Evolutionary conservation across 2,113 vertebrate species (phyloP).

Genomic region (Hiodon alosoides): DNA sequence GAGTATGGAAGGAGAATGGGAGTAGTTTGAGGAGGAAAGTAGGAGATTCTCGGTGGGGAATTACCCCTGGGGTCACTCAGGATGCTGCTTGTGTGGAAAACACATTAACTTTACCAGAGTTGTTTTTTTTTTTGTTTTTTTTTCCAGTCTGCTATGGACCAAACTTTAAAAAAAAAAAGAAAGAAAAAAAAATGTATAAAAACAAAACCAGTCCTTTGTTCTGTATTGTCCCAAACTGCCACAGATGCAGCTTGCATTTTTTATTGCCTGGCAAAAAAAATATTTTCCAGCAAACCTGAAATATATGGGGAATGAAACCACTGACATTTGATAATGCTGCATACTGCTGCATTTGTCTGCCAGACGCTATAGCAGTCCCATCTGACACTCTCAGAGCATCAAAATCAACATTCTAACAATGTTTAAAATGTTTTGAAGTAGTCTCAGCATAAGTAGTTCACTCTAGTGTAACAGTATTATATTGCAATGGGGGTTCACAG

Average conservation of each 20-base stretch:
- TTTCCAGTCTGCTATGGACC: slow-evolving; percentile 23
- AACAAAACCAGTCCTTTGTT: slow-evolving; percentile 38
- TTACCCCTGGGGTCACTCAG: slow-evolving; percentile 2
- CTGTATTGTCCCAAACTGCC: slow-evolving; percentile 32
- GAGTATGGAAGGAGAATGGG: background rate
- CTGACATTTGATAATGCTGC: background rate
- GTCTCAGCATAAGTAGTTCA: too few species aligned
- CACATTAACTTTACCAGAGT: slow-evolving; percentile 26
- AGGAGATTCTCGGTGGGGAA: background rate
- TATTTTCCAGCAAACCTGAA: slow-evolving; percentile 6
- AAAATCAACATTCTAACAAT: too few species aligned
- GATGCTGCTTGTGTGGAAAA: slow-evolving; percentile 40
- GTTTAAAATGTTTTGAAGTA: too few species aligned
- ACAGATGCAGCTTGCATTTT: slow-evolving; percentile 27
- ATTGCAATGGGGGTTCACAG: too few species aligned
- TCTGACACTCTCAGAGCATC: too few species aligned
- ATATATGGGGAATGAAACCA: slow-evolving; percentile 7
- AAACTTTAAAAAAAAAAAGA: slow-evolving; percentile 16
- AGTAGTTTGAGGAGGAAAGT: background rate
- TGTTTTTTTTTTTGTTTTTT: slow-evolving; percentile 18
- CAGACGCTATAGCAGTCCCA: too few species aligned
- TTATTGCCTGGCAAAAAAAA: slow-evolving; percentile 30
- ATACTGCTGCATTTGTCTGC: background rate
- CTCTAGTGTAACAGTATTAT: too few species aligned
- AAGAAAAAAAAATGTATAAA: slow-evolving; percentile 22